These are phyloP conservation scores for Tenebrio molitor DNA, from an alignment of 1,140 invertebrate species.

Conservation along the genomic window DNA sequence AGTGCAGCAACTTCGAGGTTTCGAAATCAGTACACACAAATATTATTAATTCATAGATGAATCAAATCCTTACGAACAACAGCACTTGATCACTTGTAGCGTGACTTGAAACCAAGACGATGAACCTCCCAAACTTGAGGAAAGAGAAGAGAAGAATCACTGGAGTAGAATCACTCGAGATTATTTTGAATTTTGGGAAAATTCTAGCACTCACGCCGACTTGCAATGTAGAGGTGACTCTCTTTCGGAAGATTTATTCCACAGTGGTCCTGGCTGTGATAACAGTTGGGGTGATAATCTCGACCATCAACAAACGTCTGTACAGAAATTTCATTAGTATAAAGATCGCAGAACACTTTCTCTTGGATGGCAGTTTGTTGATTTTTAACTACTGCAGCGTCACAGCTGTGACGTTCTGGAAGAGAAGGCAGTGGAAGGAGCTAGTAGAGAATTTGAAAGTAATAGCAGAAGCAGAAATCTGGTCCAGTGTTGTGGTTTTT, in stretches of 20 bases:
- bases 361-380: not conserved
- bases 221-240: no score
- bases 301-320: not conserved
- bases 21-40: no score
- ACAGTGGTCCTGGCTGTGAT: not conserved
- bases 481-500: not conserved
- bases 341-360: not conserved
- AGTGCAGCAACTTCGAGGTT: no score
- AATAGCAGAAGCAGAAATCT: not conserved
- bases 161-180: no score
- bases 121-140: no score
- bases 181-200: not conserved
- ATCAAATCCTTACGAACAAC: no score
- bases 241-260: not conserved
- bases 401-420: not conserved
- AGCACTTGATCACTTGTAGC: no score
- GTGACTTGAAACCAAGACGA: no score
- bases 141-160: no score
- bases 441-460: not conserved
- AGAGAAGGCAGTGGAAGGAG: not conserved
- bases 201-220: not conserved
- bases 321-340: not conserved
- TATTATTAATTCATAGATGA: no score
- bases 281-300: not conserved
- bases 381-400: not conserved